Conservation (phyloP, 2,888 invertebrate genomes). For the Caenorhabditis auriculariae region DNA sequence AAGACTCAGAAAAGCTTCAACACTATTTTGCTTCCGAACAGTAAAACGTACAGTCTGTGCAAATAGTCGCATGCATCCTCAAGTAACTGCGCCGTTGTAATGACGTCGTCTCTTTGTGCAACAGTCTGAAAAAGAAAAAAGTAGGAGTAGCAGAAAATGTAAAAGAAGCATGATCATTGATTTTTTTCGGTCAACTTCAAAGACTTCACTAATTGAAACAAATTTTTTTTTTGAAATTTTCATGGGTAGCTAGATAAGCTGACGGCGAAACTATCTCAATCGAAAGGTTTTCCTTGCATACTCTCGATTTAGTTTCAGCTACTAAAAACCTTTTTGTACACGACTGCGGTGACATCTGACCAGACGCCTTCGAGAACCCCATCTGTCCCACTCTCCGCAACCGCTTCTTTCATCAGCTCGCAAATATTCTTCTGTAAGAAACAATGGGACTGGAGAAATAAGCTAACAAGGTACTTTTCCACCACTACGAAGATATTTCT, state of each 20-base stretch:
- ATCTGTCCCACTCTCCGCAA: slow-evolving; percentile 35
- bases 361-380: slow-evolving; percentile 28
- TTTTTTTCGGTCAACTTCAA: not conserved
- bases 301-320: no score
- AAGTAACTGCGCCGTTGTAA: slow-evolving; percentile 32
- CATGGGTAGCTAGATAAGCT: not conserved
- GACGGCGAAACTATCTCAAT: not conserved
- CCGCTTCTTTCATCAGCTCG: slow-evolving; percentile 33
- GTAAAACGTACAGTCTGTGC: slow-evolving; percentile 35
- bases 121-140: slow-evolving; percentile 13
- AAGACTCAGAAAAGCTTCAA: not conserved
- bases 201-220: not conserved
- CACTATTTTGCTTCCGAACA: not conserved
- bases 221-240: not conserved
- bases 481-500: slow-evolving; percentile 30
- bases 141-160: not conserved
- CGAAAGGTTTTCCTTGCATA: not conserved
- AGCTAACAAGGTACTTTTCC: slow-evolving; percentile 6
- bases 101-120: slow-evolving; percentile 23
- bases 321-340: slow-evolving; percentile 18
- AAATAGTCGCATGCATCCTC: slow-evolving; percentile 42
- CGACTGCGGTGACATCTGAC: slow-evolving; percentile 30
- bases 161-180: not conserved
- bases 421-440: slow-evolving; percentile 26
- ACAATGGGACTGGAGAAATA: not conserved